Base-by-base conservation (phyloP, 2,797 vertebrate species). In the Columba guinea region DNA sequence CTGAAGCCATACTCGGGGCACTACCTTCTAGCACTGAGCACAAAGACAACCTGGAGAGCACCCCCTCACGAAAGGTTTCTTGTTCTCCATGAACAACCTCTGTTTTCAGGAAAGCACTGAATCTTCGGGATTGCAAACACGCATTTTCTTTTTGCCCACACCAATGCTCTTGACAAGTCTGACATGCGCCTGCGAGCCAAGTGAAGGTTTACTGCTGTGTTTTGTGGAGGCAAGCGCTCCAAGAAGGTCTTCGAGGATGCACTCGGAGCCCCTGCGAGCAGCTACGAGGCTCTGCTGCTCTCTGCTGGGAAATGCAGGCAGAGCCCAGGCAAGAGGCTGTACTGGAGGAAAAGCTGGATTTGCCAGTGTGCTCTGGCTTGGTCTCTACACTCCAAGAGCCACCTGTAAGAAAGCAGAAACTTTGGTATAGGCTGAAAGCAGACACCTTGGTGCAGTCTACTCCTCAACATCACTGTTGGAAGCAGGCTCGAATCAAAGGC, bases 271-370 rank as follows among this genome's bases (percentile, higher is more conserved):
- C 10, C 58, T 35, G 80, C 15, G 20, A 79, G 39, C 46, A 95
- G 83, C 77, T 60, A 32, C 56, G 88, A 95, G 65, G 95, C 87
- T 95, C 84, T 98, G 91, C 97, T 98, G 91, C 97, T 52, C 97
- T 97, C 98, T 98, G 89, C 96, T 96, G 98, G 97, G 78, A 85
- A 51, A 67, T 13, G 26, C 5, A 10, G 69, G 80, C 69, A 95
- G 68, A 78, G 64, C 39, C 21, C 74, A 19, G 17, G 41, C 28
- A 67, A 63, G 56, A 26, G 7, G 9, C 46, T 4, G 7, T 3
- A 19, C 28, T 4, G 11, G 3, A 5, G 4, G 21, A 71, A 86
- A 24, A 69, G 49, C 27, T 52, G 37, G 23, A 7, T 69, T 63
- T 48, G 46, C 41, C 46, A 20, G 28, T 10, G 0, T 4, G 20